A percentile compares a stretch with the other conserved stretches of the same genome.
phyloP scores from a whole-genome alignment of 2,888 invertebrate species.

The Coecobrya sp. region DNA sequence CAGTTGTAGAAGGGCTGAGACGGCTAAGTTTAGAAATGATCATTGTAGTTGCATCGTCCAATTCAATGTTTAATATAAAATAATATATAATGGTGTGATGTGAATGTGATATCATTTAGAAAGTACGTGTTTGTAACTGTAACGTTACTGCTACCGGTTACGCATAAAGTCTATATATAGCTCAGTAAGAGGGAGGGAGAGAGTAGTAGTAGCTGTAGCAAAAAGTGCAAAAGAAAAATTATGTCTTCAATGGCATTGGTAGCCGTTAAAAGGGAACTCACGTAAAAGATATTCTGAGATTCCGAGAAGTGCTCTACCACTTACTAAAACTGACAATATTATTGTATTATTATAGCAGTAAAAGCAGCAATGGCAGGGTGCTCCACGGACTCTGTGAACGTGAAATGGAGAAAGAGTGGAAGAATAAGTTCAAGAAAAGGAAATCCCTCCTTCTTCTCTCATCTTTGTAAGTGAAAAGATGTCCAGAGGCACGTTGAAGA shows the following conservation, averaged over 20 bases:
- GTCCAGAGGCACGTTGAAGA: slow-evolving; percentile 21
- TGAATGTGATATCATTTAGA: slow-evolving; percentile 55
- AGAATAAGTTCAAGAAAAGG: not conserved
- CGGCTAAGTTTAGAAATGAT: slow-evolving; percentile 1
- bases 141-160: not conserved
- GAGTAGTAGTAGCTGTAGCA: not conserved
- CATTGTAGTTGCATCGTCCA: slow-evolving; percentile 46
- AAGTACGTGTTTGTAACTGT: slow-evolving; percentile 1
- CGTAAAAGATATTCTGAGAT: slow-evolving; percentile 73
- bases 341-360: slow-evolving; percentile 14
- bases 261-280: slow-evolving; percentile 66
- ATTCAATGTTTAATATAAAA: slow-evolving; percentile 52
- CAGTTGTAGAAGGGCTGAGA: not conserved
- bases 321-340: slow-evolving; percentile 59
- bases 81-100: slow-evolving; percentile 39
- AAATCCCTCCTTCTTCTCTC: slow-evolving; percentile 31
- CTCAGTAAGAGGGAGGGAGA: not conserved
- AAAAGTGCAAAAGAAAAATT: slow-evolving; percentile 31
- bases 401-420: not conserved
- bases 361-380: not conserved
- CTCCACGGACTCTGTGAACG: not conserved
- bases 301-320: slow-evolving; percentile 43
- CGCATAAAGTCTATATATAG: not conserved
- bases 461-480: slow-evolving; percentile 59
- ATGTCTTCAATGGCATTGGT: slow-evolving; percentile 58